Evolutionary conservation across 1,140 invertebrate genomes (phyloP).

Genomic region (Teleopsis dalmanni): DNA sequence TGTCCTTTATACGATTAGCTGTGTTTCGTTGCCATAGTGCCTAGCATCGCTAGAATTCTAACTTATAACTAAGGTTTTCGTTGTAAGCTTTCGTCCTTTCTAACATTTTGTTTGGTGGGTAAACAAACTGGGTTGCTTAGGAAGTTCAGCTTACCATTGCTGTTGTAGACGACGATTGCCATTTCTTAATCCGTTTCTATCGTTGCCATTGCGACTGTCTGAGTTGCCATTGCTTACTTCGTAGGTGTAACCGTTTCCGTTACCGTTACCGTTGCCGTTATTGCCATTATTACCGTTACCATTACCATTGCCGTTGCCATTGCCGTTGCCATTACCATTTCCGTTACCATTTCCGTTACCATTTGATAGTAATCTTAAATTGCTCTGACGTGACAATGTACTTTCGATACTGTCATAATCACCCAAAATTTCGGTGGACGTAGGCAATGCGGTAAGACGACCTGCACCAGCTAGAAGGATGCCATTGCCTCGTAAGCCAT

Average conservation of each 20-base stretch:
- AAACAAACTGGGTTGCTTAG: too few relatives aligned
- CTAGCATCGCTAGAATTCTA: too few relatives aligned
- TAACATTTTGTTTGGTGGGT: too few relatives aligned
- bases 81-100: too few relatives aligned
- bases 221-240: constrained; percentile 5
- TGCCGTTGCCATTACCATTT: not conserved
- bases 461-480: constrained; percentile 1
- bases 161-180: constrained; percentile 3
- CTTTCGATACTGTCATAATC: constrained; percentile 12
- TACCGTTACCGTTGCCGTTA: constrained; percentile 6
- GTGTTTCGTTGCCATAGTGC: too few relatives aligned
- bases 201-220: not conserved
- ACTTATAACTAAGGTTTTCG: too few relatives aligned
- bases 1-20: too few relatives aligned
- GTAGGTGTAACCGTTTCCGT: constrained; percentile 2
- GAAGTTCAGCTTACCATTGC: too few relatives aligned
- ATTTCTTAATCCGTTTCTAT: constrained; percentile 7
- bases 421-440: constrained; percentile 14
- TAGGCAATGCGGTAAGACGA: constrained; percentile 5
- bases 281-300: constrained; percentile 9
- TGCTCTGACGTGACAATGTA: constrained; percentile 2
- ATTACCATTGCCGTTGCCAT: constrained; percentile 11
- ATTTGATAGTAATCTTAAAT: not conserved
- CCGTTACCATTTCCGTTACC: not conserved
- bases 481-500: constrained; percentile 12